These are phyloP conservation scores for Carettochelys insculpta DNA, from an alignment of 2,113 vertebrate species.

Conservation along the genomic window DNA sequence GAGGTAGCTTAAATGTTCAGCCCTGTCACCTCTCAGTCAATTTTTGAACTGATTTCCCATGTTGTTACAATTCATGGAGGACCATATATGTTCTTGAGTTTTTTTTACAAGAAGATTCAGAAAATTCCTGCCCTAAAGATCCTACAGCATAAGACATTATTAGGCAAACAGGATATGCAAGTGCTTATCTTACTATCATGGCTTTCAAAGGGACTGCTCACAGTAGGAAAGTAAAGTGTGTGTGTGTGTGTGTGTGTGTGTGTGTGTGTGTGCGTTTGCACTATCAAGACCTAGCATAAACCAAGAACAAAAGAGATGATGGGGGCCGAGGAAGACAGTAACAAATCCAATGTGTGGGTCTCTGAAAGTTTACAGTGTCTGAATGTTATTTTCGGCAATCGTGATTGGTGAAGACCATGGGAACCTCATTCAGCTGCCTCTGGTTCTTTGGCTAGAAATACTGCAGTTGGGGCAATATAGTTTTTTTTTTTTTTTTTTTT, in stretches of 20 bases:
- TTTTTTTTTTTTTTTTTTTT: too few relatives aligned
- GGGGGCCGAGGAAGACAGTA: background rate
- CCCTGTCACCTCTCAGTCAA: background rate
- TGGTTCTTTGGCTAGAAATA: background rate
- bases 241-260: fast-evolving
- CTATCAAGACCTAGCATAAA: background rate
- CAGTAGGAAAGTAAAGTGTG: background rate
- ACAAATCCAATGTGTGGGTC: background rate
- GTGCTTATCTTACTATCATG: background rate
- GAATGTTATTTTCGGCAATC: fast-evolving
- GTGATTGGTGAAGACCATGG: background rate
- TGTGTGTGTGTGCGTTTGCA: background rate
- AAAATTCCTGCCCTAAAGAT: background rate
- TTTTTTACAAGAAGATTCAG: background rate
- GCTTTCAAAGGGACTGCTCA: background rate
- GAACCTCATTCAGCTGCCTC: background rate
- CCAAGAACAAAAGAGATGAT: background rate
- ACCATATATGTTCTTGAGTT: background rate
- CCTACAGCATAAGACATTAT: background rate
- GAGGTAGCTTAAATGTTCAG: background rate
- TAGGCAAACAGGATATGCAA: background rate
- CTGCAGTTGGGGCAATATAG: background rate
- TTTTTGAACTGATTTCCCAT: background rate
- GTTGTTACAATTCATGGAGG: background rate
- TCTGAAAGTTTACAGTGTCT: background rate